phyloP scores from a whole-genome alignment of 2,797 vertebrate species.

The Syndactyla subalaris region DNA sequence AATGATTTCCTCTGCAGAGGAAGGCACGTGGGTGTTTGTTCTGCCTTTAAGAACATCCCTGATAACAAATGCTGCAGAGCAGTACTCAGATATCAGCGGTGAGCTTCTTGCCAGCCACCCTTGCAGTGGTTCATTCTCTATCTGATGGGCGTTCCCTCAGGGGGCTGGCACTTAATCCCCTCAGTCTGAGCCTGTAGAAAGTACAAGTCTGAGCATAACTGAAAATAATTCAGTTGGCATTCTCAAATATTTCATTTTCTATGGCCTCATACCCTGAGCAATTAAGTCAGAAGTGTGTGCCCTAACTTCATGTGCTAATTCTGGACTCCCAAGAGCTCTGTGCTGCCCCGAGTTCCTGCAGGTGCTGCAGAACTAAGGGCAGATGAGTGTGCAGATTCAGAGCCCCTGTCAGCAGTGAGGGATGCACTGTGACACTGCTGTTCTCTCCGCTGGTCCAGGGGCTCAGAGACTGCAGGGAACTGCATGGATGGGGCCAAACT shows the following conservation, averaged over 20 bases:
- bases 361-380: neutral
- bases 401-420: fast-evolving
- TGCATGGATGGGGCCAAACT: neutral
- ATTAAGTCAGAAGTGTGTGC: neutral
- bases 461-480: neutral
- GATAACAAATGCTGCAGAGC: neutral
- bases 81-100: neutral
- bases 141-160: neutral
- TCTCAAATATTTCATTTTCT: neutral
- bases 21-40: neutral
- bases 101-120: neutral
- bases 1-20: neutral
- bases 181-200: neutral
- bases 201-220: neutral
- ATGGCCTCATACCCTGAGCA: neutral
- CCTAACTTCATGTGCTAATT: neutral
- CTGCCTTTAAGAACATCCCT: neutral
- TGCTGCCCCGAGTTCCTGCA: neutral
- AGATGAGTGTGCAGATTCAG: neutral
- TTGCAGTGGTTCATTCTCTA: neutral
- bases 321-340: neutral
- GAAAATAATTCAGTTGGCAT: neutral
- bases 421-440: neutral
- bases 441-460: neutral
- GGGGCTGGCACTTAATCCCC: neutral